Evolutionary conservation across 1,140 invertebrate species (phyloP), one percentile per base, ranked within the genome.

Genomic region (Himalopsyche phryganea): DNA sequence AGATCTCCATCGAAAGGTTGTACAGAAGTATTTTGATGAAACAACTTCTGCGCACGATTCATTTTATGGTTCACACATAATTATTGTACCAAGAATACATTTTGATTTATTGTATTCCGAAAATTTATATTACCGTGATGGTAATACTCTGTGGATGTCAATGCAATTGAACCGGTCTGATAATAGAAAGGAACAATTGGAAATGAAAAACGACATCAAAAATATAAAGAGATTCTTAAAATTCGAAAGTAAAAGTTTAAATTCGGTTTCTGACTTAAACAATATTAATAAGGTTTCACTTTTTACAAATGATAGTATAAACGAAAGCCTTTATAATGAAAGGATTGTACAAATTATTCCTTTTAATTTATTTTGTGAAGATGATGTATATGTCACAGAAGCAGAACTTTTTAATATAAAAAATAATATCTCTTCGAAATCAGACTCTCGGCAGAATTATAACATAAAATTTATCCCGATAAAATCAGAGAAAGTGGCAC

Each of bases 291-390:
- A 28, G 23, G 3, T 9, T 28, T 28, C 23, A 5, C 9, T 28
- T 28, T 28, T 28, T 9, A 9, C 9, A 9, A 28, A 28, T 28
- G 9, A 28, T 28, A 9, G 9, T 5, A 28, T 9, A 3, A 9
- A 28, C 13, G 51, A 13, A 0, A 45, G 18, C 13, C n/a, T 46
- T 35, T 38, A 2, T 10, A 11, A 32, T 35, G 51, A 63, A 40
- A 52, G 57, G 50, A 58, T 60, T 42, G 62, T 64, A 3, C 62
- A 64, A 58, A 60, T 64, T 44, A 13, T 64, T 45, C 62, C 62
- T 13, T 41, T 15, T 13, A 5, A 38, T 18, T 40, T 38, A 11
- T 36, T 17, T 19, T 14, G 36, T 3, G 35, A 50, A 40, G 42
- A 45, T 44, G 7, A 32, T 36, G 50, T 53, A 1, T 58, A 45